Evolutionary conservation across 2,113 vertebrate genomes (phyloP).

Genomic region (Phyllostomus hastatus): DNA sequence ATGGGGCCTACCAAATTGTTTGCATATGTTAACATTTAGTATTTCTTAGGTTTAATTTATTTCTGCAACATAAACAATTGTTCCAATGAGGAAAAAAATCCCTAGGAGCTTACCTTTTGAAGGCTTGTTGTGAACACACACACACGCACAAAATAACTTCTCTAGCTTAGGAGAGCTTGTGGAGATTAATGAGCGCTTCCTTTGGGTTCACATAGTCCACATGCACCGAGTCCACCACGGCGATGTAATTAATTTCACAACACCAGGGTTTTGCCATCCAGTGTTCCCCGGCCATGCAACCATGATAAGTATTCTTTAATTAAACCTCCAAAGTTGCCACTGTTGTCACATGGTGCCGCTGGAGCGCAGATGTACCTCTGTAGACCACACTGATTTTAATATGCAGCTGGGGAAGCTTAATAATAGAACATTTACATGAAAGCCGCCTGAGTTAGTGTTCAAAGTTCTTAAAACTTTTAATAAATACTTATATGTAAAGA

Average conservation of each 20-base stretch:
- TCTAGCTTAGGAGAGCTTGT: constrained; percentile 78
- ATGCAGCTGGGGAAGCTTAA: constrained; percentile 36
- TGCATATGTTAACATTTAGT: constrained; percentile 7
- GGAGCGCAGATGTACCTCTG: constrained; percentile 53
- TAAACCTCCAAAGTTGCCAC: constrained; percentile 81
- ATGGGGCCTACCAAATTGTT: neutral
- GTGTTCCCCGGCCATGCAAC: constrained; percentile 74
- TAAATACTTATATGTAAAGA: neutral
- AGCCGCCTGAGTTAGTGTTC: constrained; percentile 9
- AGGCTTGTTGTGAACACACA: constrained; percentile 80
- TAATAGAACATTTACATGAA: constrained; percentile 30
- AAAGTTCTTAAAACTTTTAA: constrained; percentile 60
- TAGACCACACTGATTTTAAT: constrained; percentile 48
- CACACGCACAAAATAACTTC: constrained; percentile 77
- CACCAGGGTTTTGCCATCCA: constrained; percentile 83
- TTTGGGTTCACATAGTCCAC: constrained; percentile 84
- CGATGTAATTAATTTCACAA: constrained; percentile 92
- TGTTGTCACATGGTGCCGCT: constrained; percentile 76
- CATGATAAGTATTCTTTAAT: constrained; percentile 89
- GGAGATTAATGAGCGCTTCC: constrained; percentile 91
- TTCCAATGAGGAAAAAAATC: neutral
- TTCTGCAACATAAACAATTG: constrained; percentile 31
- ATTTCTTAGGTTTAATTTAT: constrained; percentile 12
- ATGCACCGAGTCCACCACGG: constrained; percentile 82
- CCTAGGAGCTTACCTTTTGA: constrained; percentile 63